These are phyloP conservation scores for Lasioglossum morio DNA, from an alignment of 2,888 invertebrate species.

Conservation along the genomic window DNA sequence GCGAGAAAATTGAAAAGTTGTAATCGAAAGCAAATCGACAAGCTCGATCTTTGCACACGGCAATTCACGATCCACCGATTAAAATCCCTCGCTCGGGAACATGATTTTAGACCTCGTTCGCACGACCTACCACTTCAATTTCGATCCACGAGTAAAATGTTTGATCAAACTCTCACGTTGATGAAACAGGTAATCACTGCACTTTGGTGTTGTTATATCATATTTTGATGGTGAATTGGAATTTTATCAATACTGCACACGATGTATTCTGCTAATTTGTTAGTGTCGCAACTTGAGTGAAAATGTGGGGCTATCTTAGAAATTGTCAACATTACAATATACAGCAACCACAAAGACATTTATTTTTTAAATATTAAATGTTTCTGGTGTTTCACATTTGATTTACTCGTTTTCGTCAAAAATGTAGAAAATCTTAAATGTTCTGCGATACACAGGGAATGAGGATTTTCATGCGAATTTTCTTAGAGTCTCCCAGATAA, in stretches of 20 bases:
- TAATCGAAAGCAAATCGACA: constrained; percentile 22
- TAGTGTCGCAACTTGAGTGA: neutral
- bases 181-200: neutral
- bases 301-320: neutral
- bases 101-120: constrained; percentile 35
- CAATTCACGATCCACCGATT: constrained; percentile 15
- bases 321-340: too few relatives aligned
- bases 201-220: neutral
- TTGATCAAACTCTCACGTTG: neutral
- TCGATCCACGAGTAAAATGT: neutral
- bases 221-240: neutral
- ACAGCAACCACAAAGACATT: too few relatives aligned
- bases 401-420: too few relatives aligned
- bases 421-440: neutral
- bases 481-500: neutral
- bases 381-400: too few relatives aligned
- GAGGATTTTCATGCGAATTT: neutral
- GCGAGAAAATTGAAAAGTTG: constrained; percentile 45
- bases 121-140: constrained; percentile 13
- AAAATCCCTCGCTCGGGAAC: constrained; percentile 19
- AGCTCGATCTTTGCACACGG: neutral
- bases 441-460: neutral
- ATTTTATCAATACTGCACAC: neutral
- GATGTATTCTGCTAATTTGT: neutral
- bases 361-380: too few relatives aligned